These are phyloP conservation scores for Pollachius pollachius DNA, from an alignment of 2,113 vertebrate species.

Conservation along the genomic window DNA sequence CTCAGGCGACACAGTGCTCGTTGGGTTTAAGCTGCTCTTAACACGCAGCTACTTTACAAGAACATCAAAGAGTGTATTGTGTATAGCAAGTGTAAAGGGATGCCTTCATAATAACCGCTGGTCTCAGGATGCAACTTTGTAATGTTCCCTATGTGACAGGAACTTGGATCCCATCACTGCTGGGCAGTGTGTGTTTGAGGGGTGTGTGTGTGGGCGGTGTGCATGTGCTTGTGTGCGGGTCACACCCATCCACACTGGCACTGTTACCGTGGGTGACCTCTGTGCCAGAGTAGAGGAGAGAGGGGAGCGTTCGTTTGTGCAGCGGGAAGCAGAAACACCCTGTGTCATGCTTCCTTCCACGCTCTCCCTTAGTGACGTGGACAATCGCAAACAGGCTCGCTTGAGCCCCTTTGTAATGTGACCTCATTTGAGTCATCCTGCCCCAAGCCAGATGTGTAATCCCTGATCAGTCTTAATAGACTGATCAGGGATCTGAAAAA, in stretches of 20 bases:
- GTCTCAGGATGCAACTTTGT: constrained; percentile 26
- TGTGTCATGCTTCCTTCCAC: constrained; percentile 11
- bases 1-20: constrained; percentile 26
- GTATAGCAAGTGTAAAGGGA: neutral
- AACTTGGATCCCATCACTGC: constrained; percentile 15
- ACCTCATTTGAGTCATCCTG: neutral
- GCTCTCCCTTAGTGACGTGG: neutral
- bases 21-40: constrained; percentile 25
- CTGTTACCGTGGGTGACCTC: constrained; percentile 39
- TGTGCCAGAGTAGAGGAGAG: constrained; percentile 35
- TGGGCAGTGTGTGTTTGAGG: constrained; percentile 28
- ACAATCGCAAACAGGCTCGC: too few relatives aligned
- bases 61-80: constrained; percentile 24
- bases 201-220: constrained; percentile 3
- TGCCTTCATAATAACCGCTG: constrained; percentile 19
- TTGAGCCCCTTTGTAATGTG: too few relatives aligned
- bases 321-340: constrained; percentile 13
- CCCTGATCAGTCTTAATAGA: neutral
- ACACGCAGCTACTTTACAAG: constrained; percentile 3
- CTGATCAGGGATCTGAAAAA: neutral
- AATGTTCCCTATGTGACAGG: constrained; percentile 17
- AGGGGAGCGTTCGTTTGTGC: constrained; percentile 20
- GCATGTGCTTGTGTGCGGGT: constrained; percentile 19
- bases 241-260: constrained; percentile 44
- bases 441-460: neutral